Conservation (phyloP, 2,113 vertebrate species). For the Prionailurus viverrinus region DNA sequence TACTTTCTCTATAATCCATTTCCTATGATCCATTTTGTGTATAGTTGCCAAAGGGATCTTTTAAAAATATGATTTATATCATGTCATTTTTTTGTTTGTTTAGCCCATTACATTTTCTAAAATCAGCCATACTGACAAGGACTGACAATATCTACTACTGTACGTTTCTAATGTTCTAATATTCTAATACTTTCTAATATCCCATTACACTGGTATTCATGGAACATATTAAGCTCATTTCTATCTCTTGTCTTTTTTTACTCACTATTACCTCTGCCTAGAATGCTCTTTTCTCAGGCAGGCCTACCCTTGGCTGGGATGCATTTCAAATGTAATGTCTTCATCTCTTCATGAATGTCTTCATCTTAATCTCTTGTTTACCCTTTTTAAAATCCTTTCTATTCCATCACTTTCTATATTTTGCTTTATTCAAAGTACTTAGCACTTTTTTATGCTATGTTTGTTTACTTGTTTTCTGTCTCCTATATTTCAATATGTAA, state of each 20-base stretch:
- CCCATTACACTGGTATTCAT: not conserved
- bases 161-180: not conserved
- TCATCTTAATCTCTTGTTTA: not conserved
- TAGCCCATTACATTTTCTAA: not conserved
- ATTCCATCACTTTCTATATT: not conserved
- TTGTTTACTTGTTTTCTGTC: not conserved
- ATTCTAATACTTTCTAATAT: not conserved
- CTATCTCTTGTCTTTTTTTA: not conserved
- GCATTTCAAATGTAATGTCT: not conserved
- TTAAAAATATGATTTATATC: not conserved
- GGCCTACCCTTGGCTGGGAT: not conserved
- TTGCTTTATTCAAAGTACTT: not conserved
- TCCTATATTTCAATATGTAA: not conserved
- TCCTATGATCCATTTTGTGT: not conserved
- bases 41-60: not conserved
- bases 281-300: not conserved
- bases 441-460: not conserved
- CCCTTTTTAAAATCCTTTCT: not conserved
- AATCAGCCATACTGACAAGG: not conserved
- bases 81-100: not conserved
- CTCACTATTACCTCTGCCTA: not conserved
- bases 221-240: not conserved
- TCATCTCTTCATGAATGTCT: not conserved
- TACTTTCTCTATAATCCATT: not conserved
- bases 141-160: not conserved